phyloP scores from a whole-genome alignment of 2,797 vertebrate species.

The Phataginus tetradactyla region DNA sequence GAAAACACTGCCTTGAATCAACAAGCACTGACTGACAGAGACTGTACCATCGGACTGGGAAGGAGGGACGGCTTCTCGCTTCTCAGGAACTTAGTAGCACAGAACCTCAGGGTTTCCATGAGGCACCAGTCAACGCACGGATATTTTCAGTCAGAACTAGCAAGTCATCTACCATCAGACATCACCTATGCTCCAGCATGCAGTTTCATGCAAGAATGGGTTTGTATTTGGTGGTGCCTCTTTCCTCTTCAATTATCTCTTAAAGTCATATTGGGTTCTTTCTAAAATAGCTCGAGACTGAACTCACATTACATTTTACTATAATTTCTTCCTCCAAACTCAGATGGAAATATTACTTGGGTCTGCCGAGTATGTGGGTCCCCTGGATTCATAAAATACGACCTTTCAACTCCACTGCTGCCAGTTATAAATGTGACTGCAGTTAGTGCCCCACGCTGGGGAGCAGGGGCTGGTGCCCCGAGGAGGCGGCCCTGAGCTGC shows the following conservation, averaged over 20 bases:
- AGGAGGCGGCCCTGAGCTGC: background rate
- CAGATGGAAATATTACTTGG: conserved; percentile 26
- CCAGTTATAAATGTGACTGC: background rate
- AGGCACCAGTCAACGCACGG: background rate
- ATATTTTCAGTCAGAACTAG: background rate
- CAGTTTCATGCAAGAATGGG: background rate
- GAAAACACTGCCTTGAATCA: background rate
- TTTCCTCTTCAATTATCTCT: background rate
- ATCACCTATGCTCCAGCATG: background rate
- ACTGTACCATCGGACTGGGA: background rate
- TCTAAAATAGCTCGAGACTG: conserved; percentile 24
- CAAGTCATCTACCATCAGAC: background rate
- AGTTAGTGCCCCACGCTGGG: background rate
- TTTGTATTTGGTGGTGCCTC: background rate
- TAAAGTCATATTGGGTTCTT: background rate
- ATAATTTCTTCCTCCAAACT: background rate
- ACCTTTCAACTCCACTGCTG: conserved; percentile 26
- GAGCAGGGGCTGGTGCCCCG: background rate
- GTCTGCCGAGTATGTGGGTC: background rate
- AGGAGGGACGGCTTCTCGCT: background rate
- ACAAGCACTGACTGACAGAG: background rate
- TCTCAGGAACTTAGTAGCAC: background rate
- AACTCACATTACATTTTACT: background rate
- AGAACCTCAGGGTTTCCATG: background rate
- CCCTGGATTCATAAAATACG: conserved; percentile 10